phyloP scores from a whole-genome alignment of 2,113 vertebrate genomes.

The Noturus placidus region DNA sequence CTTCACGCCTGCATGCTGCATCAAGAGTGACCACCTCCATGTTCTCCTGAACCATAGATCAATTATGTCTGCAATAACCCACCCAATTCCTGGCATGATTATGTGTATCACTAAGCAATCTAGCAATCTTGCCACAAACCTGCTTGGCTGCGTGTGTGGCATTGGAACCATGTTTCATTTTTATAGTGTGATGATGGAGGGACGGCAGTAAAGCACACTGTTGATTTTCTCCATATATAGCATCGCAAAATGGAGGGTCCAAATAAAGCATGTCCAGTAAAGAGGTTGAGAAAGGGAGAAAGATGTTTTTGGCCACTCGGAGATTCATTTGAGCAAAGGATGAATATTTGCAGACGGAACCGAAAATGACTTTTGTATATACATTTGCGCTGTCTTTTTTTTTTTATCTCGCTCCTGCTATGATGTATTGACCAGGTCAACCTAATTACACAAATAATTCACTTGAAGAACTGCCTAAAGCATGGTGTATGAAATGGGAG shows the following conservation, averaged over 20 bases:
- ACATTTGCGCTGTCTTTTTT: background rate
- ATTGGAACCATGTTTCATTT: slow-evolving; percentile 42
- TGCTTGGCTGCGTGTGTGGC: slow-evolving; percentile 51
- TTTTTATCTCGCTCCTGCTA: background rate
- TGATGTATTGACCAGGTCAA: background rate
- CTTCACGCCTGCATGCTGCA: slow-evolving; percentile 63
- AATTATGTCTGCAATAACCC: slow-evolving; percentile 39
- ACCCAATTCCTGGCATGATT: background rate
- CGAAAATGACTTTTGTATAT: background rate
- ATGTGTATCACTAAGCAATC: slow-evolving; percentile 4
- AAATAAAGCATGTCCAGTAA: slow-evolving; percentile 7
- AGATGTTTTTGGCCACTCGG: slow-evolving; percentile 1
- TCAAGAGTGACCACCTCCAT: slow-evolving; percentile 28
- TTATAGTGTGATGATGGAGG: slow-evolving; percentile 36
- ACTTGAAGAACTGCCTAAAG: background rate
- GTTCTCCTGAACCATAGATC: slow-evolving; percentile 47
- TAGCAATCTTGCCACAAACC: slow-evolving; percentile 31
- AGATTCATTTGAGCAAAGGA: background rate
- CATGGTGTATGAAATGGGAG: background rate
- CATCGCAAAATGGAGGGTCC: slow-evolving; percentile 46
- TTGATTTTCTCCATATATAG: slow-evolving; percentile 49
- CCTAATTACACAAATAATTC: background rate
- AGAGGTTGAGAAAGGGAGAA: background rate
- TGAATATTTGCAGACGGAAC: background rate
- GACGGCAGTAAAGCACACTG: slow-evolving; percentile 45